Conservation (phyloP, 2,113 vertebrate species). For the Percopsis transmontana region DNA sequence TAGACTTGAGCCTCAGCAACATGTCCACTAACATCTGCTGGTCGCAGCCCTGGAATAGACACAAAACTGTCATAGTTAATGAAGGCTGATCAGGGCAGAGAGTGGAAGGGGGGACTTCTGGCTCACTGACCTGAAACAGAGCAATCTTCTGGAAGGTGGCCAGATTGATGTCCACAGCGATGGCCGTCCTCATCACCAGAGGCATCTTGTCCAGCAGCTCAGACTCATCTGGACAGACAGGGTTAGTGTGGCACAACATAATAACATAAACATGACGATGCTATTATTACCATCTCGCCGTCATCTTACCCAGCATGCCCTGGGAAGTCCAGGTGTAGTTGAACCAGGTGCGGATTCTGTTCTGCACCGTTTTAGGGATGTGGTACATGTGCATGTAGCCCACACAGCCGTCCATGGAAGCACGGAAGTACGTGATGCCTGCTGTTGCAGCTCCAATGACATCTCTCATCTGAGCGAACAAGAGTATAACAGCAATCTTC, state of each 20-base stretch:
- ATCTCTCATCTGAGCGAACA: constrained; percentile 86
- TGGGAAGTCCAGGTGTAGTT: constrained; percentile 90
- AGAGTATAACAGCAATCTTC: no score
- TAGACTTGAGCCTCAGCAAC: constrained; percentile 89
- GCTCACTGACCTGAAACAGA: constrained; percentile 84
- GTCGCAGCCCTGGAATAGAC: constrained; percentile 86
- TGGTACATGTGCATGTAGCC: constrained; percentile 86
- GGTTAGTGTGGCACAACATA: no score
- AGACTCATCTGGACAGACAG: constrained; percentile 79
- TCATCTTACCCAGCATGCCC: constrained; percentile 86
- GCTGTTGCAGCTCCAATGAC: constrained; percentile 92
- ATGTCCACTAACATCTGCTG: constrained; percentile 95
- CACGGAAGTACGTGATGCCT: constrained; percentile 82
- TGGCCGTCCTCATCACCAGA: constrained; percentile 82
- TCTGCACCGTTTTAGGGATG: constrained; percentile 84
- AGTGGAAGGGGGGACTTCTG: not conserved
- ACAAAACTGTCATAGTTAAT: not conserved
- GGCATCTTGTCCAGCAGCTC: constrained; percentile 86
- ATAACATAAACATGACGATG: no score
- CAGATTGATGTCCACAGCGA: constrained; percentile 87
- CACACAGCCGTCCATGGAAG: constrained; percentile 84
- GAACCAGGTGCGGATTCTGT: constrained; percentile 86
- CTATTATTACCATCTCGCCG: no score
- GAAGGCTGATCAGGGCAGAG: not conserved
- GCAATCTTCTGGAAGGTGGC: constrained; percentile 87